Evolutionary conservation across 2,888 invertebrate genomes (phyloP).

Genomic region (Chloromyia formosa): DNA sequence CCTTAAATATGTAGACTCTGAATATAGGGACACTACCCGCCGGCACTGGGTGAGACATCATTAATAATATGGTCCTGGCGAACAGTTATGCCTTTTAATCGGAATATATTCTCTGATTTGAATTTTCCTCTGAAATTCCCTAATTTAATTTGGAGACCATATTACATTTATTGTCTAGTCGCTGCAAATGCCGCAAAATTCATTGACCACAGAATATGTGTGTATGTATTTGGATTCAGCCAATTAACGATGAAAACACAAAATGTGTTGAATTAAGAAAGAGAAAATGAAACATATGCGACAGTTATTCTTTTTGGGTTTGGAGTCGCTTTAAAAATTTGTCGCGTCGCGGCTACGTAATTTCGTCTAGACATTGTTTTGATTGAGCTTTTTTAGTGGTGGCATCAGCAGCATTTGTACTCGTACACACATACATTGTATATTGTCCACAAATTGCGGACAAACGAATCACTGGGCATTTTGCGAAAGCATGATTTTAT

Average conservation of each 20-base stretch:
- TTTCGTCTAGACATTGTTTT: neutral
- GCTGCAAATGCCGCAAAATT: neutral
- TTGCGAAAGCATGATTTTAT: neutral
- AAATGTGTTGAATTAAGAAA: neutral
- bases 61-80: too few relatives aligned
- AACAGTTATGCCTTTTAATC: too few relatives aligned
- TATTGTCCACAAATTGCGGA: neutral
- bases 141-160: too few relatives aligned
- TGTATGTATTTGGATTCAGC: neutral
- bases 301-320: neutral
- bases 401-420: neutral
- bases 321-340: neutral
- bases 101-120: too few relatives aligned
- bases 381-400: neutral
- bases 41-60: too few relatives aligned
- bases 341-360: neutral
- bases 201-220: neutral
- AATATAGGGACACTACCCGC: too few relatives aligned
- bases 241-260: neutral
- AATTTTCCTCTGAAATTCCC: too few relatives aligned
- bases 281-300: neutral
- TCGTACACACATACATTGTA: neutral
- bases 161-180: too few relatives aligned
- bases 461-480: neutral
- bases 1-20: too few relatives aligned